A percentile compares a stretch with the other conserved stretches of the same genome.
Conservation (phyloP, 2,888 invertebrate species). For the Cheilosia vernalis region DNA sequence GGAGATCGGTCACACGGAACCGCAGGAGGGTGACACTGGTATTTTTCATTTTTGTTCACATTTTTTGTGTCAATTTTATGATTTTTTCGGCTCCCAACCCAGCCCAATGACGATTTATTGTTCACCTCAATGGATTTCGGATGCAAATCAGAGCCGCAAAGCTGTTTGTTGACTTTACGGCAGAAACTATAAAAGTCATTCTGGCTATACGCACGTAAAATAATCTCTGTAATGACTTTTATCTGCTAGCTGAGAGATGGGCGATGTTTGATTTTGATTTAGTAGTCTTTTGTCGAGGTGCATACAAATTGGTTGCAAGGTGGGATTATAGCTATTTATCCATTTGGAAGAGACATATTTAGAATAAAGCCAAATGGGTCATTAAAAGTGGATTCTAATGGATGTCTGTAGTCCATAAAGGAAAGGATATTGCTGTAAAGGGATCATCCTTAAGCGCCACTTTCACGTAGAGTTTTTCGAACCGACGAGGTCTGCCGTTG, state of each 20-base stretch:
- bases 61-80: constrained; percentile 68
- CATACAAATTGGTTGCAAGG: constrained; percentile 14
- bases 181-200: constrained; percentile 42
- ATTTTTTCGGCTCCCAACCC: constrained; percentile 31
- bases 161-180: constrained; percentile 37
- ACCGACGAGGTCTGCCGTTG: too few relatives aligned
- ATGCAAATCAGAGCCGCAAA: constrained; percentile 61
- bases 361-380: too few relatives aligned
- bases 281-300: background rate
- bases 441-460: too few relatives aligned
- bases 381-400: too few relatives aligned
- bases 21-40: constrained; percentile 25
- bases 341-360: too few relatives aligned
- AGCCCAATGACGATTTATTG: constrained; percentile 62
- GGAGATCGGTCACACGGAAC: constrained; percentile 48
- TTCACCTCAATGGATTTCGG: constrained; percentile 49
- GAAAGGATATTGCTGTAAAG: too few relatives aligned
- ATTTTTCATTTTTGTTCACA: constrained; percentile 63
- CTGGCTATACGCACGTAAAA: constrained; percentile 59
- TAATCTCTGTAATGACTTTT: constrained; percentile 53
- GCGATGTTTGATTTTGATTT: background rate
- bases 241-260: background rate
- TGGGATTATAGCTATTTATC: too few relatives aligned
- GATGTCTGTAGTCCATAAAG: too few relatives aligned
- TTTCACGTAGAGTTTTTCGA: too few relatives aligned